Evolutionary conservation across 1,140 invertebrate genomes (phyloP), one percentile per base, ranked within the genome.

Genomic region (Drosophila biarmipes): DNA sequence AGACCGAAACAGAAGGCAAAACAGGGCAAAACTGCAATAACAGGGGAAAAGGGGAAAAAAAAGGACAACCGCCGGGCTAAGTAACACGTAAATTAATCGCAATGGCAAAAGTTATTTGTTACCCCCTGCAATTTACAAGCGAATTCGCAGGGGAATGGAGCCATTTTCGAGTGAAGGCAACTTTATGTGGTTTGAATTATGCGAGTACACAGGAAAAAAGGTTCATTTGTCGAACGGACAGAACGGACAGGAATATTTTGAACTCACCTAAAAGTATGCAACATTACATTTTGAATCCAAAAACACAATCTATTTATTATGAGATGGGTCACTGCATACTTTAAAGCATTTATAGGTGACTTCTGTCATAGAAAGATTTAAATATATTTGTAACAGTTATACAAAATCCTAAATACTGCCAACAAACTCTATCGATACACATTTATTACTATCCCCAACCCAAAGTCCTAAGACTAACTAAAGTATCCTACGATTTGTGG

Each of bases 81-180:
- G 27, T 51, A 67, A 64, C 58, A 64, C 35, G 58, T 67, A 52
- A 64, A 67, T 67, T 67, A 67, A 67, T 67, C 45, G 63, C 58
- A 64, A 67, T 52, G 45, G 15, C 34, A 64, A 67, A 67, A 66
- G 43, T 66, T 66, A 66, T 66, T 66, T 34, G 43, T 66, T 24
- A 31, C 45, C 57, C 34, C 45, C 45, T 59, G 51, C 51, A 38
- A 37, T 53, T 53, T 53, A n/a, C 51, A 14, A 6, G 14, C 14
- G 12, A 59, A 37, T 59, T 7, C 21, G 2, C 31, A n/a, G 15
- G 34, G 57, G 34, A 56, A 46, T 27, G 12, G 21, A 27, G n/a
- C 6, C 24, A 27, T 31, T 17, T 29, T 48, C n/a, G 27, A 31
- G n/a, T 11, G n/a, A 6, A 29, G 17, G n/a, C 10, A 48, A 48